These are phyloP conservation scores for Chirona hameri DNA, from an alignment of 2,888 invertebrate genomes.

Conservation along the genomic window DNA sequence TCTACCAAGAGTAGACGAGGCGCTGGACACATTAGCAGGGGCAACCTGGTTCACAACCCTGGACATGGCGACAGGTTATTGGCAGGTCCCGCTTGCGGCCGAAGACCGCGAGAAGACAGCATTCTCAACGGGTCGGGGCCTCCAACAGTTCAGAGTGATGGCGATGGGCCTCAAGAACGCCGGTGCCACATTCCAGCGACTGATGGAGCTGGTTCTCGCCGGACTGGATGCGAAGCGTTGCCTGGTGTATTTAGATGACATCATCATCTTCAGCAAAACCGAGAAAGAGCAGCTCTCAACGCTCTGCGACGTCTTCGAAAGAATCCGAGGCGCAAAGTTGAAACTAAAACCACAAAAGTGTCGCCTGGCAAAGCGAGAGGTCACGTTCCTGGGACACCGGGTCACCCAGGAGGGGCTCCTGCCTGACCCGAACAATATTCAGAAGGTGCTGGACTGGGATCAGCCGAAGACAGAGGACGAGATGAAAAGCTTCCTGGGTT, in stretches of 20 bases:
- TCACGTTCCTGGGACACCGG: neutral
- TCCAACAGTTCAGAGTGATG: neutral
- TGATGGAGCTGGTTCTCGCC: neutral
- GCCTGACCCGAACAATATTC: neutral
- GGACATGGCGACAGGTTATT: neutral
- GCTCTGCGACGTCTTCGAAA: neutral
- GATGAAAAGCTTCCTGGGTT: neutral
- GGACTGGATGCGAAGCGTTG: neutral
- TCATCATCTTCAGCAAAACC: neutral
- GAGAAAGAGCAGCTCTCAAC: neutral
- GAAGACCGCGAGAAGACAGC: neutral
- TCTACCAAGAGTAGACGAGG: neutral
- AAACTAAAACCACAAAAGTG: neutral
- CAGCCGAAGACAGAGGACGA: neutral
- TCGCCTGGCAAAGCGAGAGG: neutral
- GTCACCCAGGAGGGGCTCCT: neutral
- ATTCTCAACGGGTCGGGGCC: neutral
- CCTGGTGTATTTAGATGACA: neutral
- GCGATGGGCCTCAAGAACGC: too few species aligned
- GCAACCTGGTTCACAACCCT: neutral
- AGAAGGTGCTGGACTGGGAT: neutral
- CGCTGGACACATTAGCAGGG: neutral
- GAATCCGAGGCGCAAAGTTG: neutral
- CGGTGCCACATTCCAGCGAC: neutral
- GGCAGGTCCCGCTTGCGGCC: neutral